These are phyloP conservation scores for Gymnopithys bicolor DNA, from an alignment of 2,797 vertebrate genomes.

Conservation along the genomic window DNA sequence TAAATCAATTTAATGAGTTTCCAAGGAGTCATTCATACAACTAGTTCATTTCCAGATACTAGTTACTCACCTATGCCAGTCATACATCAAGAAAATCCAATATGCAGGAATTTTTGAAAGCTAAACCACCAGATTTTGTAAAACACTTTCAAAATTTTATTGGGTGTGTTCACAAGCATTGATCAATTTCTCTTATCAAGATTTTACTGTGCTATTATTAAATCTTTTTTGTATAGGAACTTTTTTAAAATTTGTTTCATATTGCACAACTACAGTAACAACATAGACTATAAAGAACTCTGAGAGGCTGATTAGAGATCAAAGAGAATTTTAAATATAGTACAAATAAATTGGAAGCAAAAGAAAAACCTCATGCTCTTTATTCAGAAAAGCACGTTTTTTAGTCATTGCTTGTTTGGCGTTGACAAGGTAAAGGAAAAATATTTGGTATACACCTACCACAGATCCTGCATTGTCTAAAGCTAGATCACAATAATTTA, in stretches of 20 bases:
- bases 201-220: not conserved
- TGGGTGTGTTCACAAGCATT: not conserved
- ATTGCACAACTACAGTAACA: not conserved
- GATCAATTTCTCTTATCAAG: not conserved
- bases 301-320: not conserved
- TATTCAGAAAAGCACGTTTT: not conserved
- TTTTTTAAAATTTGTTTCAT: not conserved
- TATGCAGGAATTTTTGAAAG: not conserved
- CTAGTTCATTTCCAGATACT: not conserved
- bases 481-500: not conserved
- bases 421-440: not conserved
- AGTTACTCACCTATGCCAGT: not conserved
- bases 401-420: not conserved
- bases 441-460: not conserved
- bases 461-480: not conserved
- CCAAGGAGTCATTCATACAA: not conserved
- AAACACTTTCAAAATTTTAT: not conserved
- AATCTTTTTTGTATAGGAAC: not conserved
- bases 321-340: not conserved
- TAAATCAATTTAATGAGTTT: not conserved
- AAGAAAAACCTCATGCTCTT: not conserved
- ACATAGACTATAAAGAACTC: not conserved
- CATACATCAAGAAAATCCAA: not conserved
- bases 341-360: not conserved
- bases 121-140: not conserved